These are phyloP conservation scores for Cynocephalus volans DNA, from an alignment of 2,113 vertebrate genomes.

Conservation along the genomic window DNA sequence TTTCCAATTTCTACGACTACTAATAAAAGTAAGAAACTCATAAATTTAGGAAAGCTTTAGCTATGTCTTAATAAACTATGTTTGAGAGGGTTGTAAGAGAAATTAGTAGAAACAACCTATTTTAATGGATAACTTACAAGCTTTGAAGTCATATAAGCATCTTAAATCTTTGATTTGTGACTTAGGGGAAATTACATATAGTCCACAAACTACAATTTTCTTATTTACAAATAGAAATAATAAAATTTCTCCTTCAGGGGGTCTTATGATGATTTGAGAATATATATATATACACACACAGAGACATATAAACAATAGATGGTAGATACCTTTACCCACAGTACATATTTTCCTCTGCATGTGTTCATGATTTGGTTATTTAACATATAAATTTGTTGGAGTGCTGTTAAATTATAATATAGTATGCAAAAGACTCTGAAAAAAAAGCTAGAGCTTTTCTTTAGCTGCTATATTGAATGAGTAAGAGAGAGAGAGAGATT, in stretches of 20 bases:
- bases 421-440: background rate
- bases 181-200: background rate
- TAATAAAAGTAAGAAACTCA: background rate
- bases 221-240: background rate
- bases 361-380: background rate
- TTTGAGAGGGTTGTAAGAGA: background rate
- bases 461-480: background rate
- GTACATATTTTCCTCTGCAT: background rate
- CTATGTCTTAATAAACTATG: background rate
- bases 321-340: background rate
- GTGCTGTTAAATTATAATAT: background rate
- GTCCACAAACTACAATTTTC: background rate
- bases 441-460: background rate
- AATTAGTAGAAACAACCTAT: background rate
- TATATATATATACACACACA: background rate
- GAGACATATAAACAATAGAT: background rate
- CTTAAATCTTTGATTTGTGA: slow-evolving; percentile 23
- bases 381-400: background rate
- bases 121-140: background rate
- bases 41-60: background rate
- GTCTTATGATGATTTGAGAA: background rate
- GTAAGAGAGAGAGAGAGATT: background rate
- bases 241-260: background rate
- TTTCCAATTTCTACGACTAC: background rate
- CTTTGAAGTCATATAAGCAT: background rate